Base-by-base conservation (phyloP, 2,888 invertebrate genomes). In the Protonemura montana region DNA sequence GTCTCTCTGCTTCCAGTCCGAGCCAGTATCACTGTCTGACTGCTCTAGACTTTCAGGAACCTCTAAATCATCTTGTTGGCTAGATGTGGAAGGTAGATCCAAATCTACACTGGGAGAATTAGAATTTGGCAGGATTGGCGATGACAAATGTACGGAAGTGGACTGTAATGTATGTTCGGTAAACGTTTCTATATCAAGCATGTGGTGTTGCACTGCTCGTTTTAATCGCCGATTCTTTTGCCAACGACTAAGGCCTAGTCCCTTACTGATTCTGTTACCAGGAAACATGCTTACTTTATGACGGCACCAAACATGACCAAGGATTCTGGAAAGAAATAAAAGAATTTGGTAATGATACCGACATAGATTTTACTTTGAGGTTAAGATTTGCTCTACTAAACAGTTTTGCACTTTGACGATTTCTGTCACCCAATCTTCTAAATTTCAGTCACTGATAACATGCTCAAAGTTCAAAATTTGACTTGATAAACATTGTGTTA, bases 221-320 rank as follows among this genome's bases (percentile, higher is more conserved):
- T 59, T 59, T 59, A 59, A 59, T 59, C 59, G 59, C 59, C 59
- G 59, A 59, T 59, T 59, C 59, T 59, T 59, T 59, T 59, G 59
- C 59, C 59, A 59, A 59, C 59, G 59, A 59, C 59, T 59, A 59
- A 59, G 59, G 21, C 59, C 59, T 59, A 59, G 59, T 59, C 59
- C 59, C 59, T 59, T 59, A 59, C 59, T 59, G 59, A 59, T 59
- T 59, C 59, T 59, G 21, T 59, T 59, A 59, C 59, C 59, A 59
- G 59, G 59, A 59, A 59, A 59, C 59, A 59, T 59, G 59, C 59
- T 59, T 59, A 59, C 59, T 59, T 59, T 59, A 59, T 21, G 59
- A 59, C 21, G 16, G 16, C 59, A 59, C 59, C 59, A 59, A 59
- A 59, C 59, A 59, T 3, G 59, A 59, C 21, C 59, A 10, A 59